Conservation (phyloP, 2,888 invertebrate species). For the Macrophya alboannulata region DNA sequence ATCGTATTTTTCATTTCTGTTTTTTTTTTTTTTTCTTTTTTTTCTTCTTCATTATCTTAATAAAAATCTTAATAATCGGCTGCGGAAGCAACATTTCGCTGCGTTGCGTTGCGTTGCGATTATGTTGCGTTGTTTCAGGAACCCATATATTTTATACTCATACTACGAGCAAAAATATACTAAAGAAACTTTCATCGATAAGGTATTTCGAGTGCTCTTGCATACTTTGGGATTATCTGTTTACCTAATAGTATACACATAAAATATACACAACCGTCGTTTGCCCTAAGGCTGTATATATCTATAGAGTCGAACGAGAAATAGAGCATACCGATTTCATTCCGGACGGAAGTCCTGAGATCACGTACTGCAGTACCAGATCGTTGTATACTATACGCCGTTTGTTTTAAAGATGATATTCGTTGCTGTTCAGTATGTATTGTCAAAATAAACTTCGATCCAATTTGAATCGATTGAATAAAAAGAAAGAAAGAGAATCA, state of each 20-base stretch:
- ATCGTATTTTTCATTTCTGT: background rate
- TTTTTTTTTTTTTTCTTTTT: background rate
- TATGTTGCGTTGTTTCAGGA: background rate
- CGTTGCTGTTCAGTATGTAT: background rate
- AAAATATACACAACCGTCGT: conserved; percentile 22
- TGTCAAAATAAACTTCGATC: background rate
- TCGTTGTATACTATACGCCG: background rate
- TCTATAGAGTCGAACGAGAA: background rate
- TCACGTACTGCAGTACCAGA: background rate
- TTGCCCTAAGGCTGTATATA: background rate
- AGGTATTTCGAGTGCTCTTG: conserved; percentile 31
- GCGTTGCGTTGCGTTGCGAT: background rate
- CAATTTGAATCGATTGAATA: background rate
- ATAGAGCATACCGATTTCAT: background rate
- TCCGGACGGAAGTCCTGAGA: conserved; percentile 34
- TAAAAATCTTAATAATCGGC: conserved; percentile 31
- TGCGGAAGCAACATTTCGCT: conserved; percentile 36
- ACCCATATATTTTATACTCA: conserved; percentile 21
- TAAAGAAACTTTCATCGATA: background rate
- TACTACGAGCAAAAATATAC: conserved; percentile 46
- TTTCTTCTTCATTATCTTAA: background rate
- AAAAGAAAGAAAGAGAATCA: background rate
- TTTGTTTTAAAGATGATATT: conserved; percentile 14
- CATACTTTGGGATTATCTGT: background rate
- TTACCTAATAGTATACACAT: conserved; percentile 1